Evolutionary conservation across 2,888 invertebrate genomes (phyloP).

Genomic region (Drosophila infuscata): DNA sequence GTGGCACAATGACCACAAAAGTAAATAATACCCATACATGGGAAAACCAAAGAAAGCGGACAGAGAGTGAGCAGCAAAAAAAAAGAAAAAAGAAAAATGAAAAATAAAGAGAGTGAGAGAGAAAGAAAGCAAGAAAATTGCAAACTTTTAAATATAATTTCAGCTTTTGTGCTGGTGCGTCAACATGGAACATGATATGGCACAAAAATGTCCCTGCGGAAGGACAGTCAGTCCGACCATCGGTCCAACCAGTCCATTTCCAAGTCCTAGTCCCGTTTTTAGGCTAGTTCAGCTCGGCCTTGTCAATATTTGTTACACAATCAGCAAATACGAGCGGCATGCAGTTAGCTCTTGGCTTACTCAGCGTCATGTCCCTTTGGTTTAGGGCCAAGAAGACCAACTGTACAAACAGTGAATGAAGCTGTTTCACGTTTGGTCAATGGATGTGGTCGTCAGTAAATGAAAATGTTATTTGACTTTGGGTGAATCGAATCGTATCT

Average conservation of each 20-base stretch:
- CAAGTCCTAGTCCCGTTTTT: conserved; percentile 16
- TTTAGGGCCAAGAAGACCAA: conserved; percentile 35
- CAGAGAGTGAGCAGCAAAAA: background rate
- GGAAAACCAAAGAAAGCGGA: conserved; percentile 1
- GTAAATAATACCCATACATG: conserved; percentile 60
- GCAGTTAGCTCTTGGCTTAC: conserved; percentile 39
- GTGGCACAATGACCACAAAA: conserved; percentile 76
- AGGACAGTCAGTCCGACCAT: background rate
- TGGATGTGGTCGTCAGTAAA: conserved; percentile 27
- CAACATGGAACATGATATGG: conserved; percentile 78
- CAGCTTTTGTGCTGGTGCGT: conserved; percentile 77
- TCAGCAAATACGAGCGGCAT: conserved; percentile 63
- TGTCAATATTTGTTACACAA: conserved; percentile 80
- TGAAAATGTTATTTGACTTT: conserved; percentile 61
- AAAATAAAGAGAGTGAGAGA: background rate
- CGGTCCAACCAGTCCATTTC: background rate
- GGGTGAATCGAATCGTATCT: conserved; percentile 28
- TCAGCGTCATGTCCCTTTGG: conserved; percentile 8
- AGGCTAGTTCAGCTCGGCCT: conserved; percentile 40
- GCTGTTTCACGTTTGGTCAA: conserved; percentile 20
- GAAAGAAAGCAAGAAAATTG: conserved; percentile 23
- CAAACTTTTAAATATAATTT: conserved; percentile 79
- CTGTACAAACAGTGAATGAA: conserved; percentile 47
- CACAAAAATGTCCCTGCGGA: conserved; percentile 64
- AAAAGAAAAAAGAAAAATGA: background rate